phyloP scores from a whole-genome alignment of 2,797 vertebrate genomes.

The Allobates femoralis region DNA sequence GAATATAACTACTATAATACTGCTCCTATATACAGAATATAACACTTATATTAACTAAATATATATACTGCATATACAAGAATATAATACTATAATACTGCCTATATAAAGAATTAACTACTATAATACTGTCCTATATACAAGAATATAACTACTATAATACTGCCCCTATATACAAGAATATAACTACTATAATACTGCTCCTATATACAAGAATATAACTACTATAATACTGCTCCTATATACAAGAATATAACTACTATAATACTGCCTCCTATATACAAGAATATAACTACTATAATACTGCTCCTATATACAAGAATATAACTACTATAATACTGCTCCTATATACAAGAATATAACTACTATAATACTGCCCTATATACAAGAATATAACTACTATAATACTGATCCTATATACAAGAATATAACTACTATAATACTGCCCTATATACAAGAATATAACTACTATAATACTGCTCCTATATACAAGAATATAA shows the following conservation, averaged over 20 bases:
- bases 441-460: no score
- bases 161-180: background rate
- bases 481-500: background rate
- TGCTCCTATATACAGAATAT: constrained; percentile 1
- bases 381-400: constrained; percentile 12
- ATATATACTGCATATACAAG: background rate
- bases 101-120: background rate
- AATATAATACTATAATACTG: constrained; percentile 9
- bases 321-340: constrained; percentile 6
- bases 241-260: background rate
- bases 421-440: constrained; percentile 4
- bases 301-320: background rate
- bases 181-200: constrained; percentile 9
- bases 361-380: no score
- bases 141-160: constrained; percentile 9
- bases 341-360: background rate
- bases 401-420: constrained; percentile 2
- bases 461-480: constrained; percentile 5
- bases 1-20: constrained; percentile 2
- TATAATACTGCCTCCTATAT: constrained; percentile 1
- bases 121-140: background rate
- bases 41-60: no score
- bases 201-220: background rate
- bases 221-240: constrained; percentile 1
- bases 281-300: constrained; percentile 17